Base-by-base conservation (phyloP, 2,888 invertebrate species). In the Ferrisia virgata region DNA sequence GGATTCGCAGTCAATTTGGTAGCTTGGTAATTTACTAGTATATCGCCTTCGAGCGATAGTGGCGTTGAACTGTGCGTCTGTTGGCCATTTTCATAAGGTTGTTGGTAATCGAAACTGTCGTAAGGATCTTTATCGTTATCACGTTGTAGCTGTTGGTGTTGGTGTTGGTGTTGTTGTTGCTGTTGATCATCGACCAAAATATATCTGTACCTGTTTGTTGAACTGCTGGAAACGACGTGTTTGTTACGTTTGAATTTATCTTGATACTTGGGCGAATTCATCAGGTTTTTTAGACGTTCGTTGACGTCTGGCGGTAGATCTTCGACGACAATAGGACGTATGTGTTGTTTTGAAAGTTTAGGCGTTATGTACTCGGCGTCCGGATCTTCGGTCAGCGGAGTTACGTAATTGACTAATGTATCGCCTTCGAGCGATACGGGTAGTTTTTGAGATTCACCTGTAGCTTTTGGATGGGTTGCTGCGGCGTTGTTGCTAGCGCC, bases 11-110 rank as follows among this genome's bases (percentile, higher is more conserved):
- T 40, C 82, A 93, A 89, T 1, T 91, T 89, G 0, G 94, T 93
- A 78, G 92, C 88, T 6, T 93, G 93, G 87, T 93, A 93, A 89
- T 95, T 95, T 0, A 95, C 92, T 9, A 92, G 88, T 0, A 93
- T 93, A 87, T 94, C 95, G 80, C 80, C 80, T 36, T 64, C 40
- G 13, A 85, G 36, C 13, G 85, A 84, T 31, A 81, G 39, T 25
- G 85, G 83, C n/a, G 72, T 76, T 11, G 83, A 72, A 18, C 33
- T 76, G 1, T 28, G 28, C 3, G n/a, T 18, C 40, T 11, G 78
- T 22, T 84, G 85, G 43, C 28, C 39, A 53, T 43, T 43, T 22
- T 33, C 11, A 64, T 86, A 85, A 18, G 85, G 58, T 79, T 78
- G 18, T 28, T 40, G 72, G 11, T 22, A 40, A 9, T 80, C 78